These are phyloP conservation scores for Pristionchus entomophagus DNA, from an alignment of 2,888 invertebrate species.

Conservation along the genomic window DNA sequence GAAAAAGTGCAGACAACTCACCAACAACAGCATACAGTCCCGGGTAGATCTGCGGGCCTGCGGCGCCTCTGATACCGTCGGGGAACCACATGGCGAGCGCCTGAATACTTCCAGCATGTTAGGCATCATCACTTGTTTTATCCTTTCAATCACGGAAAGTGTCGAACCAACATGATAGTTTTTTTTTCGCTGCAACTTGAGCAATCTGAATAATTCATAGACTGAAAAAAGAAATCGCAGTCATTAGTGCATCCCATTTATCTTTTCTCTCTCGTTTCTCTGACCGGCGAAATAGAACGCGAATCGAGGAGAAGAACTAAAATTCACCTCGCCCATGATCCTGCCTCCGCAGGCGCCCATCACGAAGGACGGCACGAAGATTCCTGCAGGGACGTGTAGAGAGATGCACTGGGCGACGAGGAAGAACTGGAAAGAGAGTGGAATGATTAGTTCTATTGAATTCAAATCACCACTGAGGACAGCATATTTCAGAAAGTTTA, in stretches of 20 bases:
- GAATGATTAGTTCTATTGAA: too few relatives aligned
- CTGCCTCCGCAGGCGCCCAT: slow-evolving; percentile 78
- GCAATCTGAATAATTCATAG: too few relatives aligned
- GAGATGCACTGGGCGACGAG: slow-evolving; percentile 65
- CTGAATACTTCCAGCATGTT: slow-evolving; percentile 54
- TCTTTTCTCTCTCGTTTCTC: too few relatives aligned
- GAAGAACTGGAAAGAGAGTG: slow-evolving; percentile 59
- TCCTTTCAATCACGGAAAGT: not conserved
- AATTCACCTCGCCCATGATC: slow-evolving; percentile 45
- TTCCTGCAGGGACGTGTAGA: slow-evolving; percentile 80
- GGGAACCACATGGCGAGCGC: slow-evolving; percentile 94
- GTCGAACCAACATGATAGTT: too few relatives aligned
- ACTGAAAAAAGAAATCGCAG: too few relatives aligned
- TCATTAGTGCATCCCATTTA: too few relatives aligned
- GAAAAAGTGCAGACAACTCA: slow-evolving; percentile 50
- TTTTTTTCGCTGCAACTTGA: too few relatives aligned
- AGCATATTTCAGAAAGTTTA: too few relatives aligned
- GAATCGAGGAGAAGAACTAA: too few relatives aligned
- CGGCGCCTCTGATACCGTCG: slow-evolving; percentile 85
- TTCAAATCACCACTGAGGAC: not conserved
- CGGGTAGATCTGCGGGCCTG: slow-evolving; percentile 90
- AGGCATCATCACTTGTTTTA: not conserved
- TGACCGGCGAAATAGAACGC: too few relatives aligned
- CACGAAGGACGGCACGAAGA: slow-evolving; percentile 97
- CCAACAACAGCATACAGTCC: slow-evolving; percentile 96